phyloP scores from a whole-genome alignment of 2,113 vertebrate genomes.

The Butastur rufipennis region DNA sequence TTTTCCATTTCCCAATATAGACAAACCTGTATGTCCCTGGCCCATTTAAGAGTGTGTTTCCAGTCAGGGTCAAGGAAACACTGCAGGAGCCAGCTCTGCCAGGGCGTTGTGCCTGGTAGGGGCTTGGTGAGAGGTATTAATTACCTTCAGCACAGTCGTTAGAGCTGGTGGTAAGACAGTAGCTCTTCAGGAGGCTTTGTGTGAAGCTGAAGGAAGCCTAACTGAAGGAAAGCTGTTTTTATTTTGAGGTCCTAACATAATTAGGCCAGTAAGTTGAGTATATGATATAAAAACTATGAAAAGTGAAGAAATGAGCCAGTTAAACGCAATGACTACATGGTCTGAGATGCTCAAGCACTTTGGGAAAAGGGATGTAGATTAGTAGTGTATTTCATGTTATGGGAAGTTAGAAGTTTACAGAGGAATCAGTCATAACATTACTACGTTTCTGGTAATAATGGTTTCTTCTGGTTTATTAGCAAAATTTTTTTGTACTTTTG shows the following conservation, averaged over 20 bases:
- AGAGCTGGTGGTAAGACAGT: neutral
- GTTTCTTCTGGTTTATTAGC: neutral
- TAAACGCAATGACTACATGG: neutral
- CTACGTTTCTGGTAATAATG: neutral
- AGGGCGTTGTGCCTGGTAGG: neutral
- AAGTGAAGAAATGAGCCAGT: neutral
- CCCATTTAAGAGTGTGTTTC: neutral
- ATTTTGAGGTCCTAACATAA: neutral
- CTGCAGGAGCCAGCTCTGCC: neutral
- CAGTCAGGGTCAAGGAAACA: neutral
- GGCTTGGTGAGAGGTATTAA: neutral
- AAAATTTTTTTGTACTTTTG: neutral
- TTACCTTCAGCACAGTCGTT: neutral
- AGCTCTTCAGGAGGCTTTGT: neutral
- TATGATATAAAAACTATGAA: neutral
- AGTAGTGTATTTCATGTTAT: neutral
- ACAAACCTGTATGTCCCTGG: rapidly evolving
- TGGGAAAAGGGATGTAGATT: neutral
- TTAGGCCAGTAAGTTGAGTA: neutral
- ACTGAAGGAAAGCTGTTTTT: neutral
- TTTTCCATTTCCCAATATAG: neutral
- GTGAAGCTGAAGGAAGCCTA: neutral
- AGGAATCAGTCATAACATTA: neutral
- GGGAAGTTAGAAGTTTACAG: neutral
- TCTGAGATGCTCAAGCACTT: neutral